Base-by-base conservation (phyloP, 2,888 invertebrate genomes). In the Xanthia icteritia region DNA sequence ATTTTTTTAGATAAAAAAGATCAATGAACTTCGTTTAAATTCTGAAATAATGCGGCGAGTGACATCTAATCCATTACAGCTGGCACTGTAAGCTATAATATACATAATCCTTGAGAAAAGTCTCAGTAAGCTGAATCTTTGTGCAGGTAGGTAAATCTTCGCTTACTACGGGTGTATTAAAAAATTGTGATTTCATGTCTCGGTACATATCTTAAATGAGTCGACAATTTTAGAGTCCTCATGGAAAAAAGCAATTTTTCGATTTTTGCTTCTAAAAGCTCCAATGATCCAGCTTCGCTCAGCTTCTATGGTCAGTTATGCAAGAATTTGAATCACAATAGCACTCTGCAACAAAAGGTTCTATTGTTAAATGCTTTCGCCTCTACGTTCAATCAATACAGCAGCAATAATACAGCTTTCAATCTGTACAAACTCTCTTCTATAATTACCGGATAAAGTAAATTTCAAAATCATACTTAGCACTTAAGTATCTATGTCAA, bases 11-110 rank as follows among this genome's bases (percentile, higher is more conserved):
- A 65, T 58, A 61, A 69, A 66, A 48, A 70, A 39, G 69, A 61
- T 69, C 78, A 70, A 36, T 70, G 56, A 42, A 77, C 80, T 45
- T 42, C 9, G 31, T n/a, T 54, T 42, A 65, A 58, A 39, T 76
- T 83, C 23, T 23, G 48, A n/a, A 51, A 48, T 61, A 42, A 56
- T 45, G 11, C 51, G 36, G 31, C 60, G 36, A 66, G 67, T 82
- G 76, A 63, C 54, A n/a, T 79, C 78, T n/a, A n/a, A n/a, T n/a
- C n/a, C n/a, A 31, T 31, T 2, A 31, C 31, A 68, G 9, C 23
- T 54, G 17, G 17, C 51, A 36, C 5, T 36, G 2, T 51, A n/a
- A 68, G n/a, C n/a, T 68, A 23, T n/a, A n/a, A n/a, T n/a, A n/a
- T 36, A 63, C 23, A 8, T 23, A 31, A 48, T 66, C 27, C 27